Evolutionary conservation across 2,797 vertebrate genomes (phyloP).

Genomic region (Hemitrygon akajei): DNA sequence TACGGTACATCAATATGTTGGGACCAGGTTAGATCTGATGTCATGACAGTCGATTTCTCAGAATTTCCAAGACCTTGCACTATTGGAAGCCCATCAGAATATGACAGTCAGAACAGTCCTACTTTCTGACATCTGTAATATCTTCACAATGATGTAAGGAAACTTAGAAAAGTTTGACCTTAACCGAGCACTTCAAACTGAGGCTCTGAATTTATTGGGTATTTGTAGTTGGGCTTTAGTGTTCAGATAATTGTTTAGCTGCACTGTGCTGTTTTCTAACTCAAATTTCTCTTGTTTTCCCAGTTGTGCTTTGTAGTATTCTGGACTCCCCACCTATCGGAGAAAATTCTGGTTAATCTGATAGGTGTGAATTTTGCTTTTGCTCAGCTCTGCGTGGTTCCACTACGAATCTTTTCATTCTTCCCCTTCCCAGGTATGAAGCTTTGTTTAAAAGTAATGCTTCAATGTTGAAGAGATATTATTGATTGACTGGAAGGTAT

Average conservation of each 20-base stretch:
- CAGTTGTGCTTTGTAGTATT: conserved; percentile 95
- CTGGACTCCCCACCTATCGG: conserved; percentile 85
- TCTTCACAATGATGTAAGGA: neutral
- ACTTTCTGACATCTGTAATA: neutral
- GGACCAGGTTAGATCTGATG: neutral
- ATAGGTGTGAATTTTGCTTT: conserved; percentile 86
- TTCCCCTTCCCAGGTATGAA: conserved; percentile 87
- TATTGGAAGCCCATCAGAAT: neutral
- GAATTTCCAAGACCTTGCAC: neutral
- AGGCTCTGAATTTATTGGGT: neutral
- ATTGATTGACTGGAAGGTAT: neutral
- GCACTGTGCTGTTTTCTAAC: neutral
- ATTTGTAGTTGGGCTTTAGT: neutral
- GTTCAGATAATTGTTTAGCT: neutral
- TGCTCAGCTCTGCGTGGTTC: conserved; percentile 82
- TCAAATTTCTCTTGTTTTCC: neutral
- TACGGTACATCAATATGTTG: too few relatives aligned
- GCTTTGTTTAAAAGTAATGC: neutral
- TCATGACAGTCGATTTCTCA: neutral
- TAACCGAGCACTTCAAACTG: neutral
- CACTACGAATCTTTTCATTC: conserved; percentile 91
- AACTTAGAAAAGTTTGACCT: neutral
- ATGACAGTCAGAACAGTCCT: neutral
- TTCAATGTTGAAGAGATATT: neutral
- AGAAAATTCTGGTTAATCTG: conserved; percentile 88